Conservation (phyloP, 2,888 invertebrate genomes). For the Chloroclysta siterata region DNA sequence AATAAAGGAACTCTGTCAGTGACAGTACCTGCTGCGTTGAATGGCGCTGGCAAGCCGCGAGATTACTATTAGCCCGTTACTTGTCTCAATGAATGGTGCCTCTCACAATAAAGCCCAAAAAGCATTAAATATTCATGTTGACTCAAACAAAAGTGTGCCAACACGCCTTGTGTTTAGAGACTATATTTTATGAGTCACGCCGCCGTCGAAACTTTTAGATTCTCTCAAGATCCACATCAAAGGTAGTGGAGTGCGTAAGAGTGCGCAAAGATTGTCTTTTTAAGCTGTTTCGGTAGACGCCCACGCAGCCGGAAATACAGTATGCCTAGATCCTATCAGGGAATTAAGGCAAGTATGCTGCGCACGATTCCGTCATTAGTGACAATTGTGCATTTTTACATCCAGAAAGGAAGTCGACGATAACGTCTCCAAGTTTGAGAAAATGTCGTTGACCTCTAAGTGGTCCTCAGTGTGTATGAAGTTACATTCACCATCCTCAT, state of each 20-base stretch:
- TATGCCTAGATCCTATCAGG: slow-evolving; percentile 69
- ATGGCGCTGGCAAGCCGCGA: slow-evolving; percentile 75
- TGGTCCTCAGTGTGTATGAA: slow-evolving; percentile 13
- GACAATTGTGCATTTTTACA: slow-evolving; percentile 71
- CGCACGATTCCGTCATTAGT: slow-evolving; percentile 81
- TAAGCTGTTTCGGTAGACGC: slow-evolving; percentile 53
- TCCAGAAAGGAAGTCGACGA: slow-evolving; percentile 69
- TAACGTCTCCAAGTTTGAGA: slow-evolving; percentile 56
- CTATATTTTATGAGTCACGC: slow-evolving; percentile 41
- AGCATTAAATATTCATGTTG: slow-evolving; percentile 55
- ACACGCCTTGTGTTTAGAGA: slow-evolving; percentile 49
- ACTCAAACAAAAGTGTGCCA: slow-evolving; percentile 53
- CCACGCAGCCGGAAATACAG: slow-evolving; percentile 78
- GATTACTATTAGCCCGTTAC: slow-evolving; percentile 82
- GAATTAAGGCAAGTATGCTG: slow-evolving; percentile 61
- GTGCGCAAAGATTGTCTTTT: slow-evolving; percentile 69
- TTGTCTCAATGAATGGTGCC: slow-evolving; percentile 81
- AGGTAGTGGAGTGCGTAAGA: slow-evolving; percentile 68
- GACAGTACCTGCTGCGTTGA: slow-evolving; percentile 72
- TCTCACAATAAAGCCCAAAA: slow-evolving; percentile 65
- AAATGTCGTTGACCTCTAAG: slow-evolving; percentile 53
- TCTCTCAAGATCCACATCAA: slow-evolving; percentile 44
- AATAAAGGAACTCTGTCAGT: slow-evolving; percentile 30
- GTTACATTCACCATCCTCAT: slow-evolving; percentile 24
- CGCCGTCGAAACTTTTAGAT: slow-evolving; percentile 54